Percentiles rank a stretch among this genome's conserved stretches.
Conservation (phyloP, 2,888 invertebrate genomes). For the Epinotia demarniana region DNA sequence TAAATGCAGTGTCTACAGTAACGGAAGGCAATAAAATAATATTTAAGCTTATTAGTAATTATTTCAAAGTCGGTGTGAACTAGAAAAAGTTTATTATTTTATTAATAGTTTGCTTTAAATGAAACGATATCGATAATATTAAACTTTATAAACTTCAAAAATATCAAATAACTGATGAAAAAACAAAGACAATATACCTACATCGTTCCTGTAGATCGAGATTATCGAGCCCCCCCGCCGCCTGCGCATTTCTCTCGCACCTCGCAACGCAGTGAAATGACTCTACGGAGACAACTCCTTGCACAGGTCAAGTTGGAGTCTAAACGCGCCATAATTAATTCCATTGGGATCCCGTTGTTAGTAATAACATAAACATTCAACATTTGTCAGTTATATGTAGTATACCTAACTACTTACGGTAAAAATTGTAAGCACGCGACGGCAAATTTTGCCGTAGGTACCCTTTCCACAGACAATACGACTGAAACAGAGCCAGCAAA, state of each 20-base stretch:
- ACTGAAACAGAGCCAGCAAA: slow-evolving; percentile 22
- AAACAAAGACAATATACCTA: background rate
- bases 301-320: slow-evolving; percentile 8
- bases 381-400: background rate
- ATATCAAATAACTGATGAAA: too few species aligned
- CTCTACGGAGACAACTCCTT: slow-evolving; percentile 13
- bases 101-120: too few species aligned
- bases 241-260: slow-evolving; percentile 34
- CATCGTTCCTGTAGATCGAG: background rate
- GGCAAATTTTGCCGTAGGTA: background rate
- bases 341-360: background rate
- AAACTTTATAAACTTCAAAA: too few species aligned
- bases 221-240: slow-evolving; percentile 22
- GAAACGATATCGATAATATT: too few species aligned
- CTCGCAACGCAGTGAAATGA: slow-evolving; percentile 54
- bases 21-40: too few species aligned
- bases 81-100: too few species aligned
- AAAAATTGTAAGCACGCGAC: slow-evolving; percentile 1
- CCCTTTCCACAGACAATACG: slow-evolving; percentile 5
- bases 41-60: too few species aligned
- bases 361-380: slow-evolving; percentile 8
- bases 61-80: too few species aligned
- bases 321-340: background rate
- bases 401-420: background rate
- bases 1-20: background rate